A percentile compares a stretch with the other conserved stretches of the same genome.
Evolutionary conservation across 2,113 vertebrate genomes (phyloP).

Genomic region (Empidonax traillii): DNA sequence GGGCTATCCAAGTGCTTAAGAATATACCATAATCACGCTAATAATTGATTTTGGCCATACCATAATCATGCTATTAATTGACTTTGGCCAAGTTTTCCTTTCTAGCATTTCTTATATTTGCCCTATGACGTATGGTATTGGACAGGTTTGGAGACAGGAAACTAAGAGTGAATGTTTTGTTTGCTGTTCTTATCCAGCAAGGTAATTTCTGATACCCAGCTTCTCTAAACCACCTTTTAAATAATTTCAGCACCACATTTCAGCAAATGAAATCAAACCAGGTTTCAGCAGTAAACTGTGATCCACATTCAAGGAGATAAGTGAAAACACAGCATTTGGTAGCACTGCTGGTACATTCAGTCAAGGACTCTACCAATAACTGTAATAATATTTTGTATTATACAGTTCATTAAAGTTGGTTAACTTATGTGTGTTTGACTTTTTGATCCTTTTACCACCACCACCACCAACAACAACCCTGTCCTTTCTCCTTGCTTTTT

Average conservation of each 20-base stretch:
- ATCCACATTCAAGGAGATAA: background rate
- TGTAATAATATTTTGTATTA: background rate
- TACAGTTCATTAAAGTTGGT: background rate
- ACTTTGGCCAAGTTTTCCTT: background rate
- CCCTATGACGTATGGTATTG: background rate
- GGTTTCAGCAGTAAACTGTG: background rate
- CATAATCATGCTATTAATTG: background rate
- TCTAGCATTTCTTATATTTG: background rate
- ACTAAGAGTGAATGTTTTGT: background rate
- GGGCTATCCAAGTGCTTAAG: background rate
- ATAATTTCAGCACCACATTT: background rate
- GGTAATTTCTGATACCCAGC: background rate
- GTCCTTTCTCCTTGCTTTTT: background rate
- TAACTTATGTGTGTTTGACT: background rate
- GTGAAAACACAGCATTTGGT: background rate
- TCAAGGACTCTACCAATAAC: background rate
- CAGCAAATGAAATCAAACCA: background rate
- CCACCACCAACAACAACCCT: no score
- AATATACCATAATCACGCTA: background rate
- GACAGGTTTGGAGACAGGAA: background rate
- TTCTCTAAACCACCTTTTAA: background rate
- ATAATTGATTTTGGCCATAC: background rate
- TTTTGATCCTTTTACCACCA: background rate
- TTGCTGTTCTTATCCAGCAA: background rate
- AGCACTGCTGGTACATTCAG: background rate